phyloP scores from a whole-genome alignment of 2,113 vertebrate species.

The Oncorhynchus clarkii region DNA sequence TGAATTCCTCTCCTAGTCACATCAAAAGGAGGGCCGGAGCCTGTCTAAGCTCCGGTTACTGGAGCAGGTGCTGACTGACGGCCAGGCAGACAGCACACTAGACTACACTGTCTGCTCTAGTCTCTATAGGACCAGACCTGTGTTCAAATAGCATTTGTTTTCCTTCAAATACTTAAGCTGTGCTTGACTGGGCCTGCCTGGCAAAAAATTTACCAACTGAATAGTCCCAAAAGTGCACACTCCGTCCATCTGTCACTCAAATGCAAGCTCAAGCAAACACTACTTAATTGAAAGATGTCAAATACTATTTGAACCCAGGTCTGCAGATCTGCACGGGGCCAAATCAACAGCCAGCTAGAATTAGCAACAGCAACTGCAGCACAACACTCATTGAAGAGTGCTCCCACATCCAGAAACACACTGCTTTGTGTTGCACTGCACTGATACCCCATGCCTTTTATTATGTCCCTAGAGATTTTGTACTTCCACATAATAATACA shows the following conservation, averaged over 20 bases:
- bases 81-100: slow-evolving; percentile 38
- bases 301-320: neutral
- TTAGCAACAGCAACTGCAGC: slow-evolving; percentile 33
- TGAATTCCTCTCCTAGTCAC: slow-evolving; percentile 74
- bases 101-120: neutral
- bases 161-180: neutral
- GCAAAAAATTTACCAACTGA: too few species aligned
- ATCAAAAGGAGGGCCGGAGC: slow-evolving; percentile 39
- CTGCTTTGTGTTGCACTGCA: slow-evolving; percentile 49
- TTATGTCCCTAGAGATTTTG: neutral
- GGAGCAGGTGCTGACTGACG: slow-evolving; percentile 48
- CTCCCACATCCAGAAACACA: slow-evolving; percentile 47
- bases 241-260: too few species aligned
- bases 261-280: too few species aligned
- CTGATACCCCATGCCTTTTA: neutral
- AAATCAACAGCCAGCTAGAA: neutral
- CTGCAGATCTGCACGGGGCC: slow-evolving; percentile 22
- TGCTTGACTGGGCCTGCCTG: too few species aligned
- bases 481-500: slow-evolving; percentile 32
- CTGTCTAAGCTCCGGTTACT: slow-evolving; percentile 32
- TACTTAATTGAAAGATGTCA: too few species aligned
- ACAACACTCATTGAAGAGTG: slow-evolving; percentile 1
- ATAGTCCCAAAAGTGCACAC: too few species aligned
- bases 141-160: neutral
- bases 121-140: neutral